Percentiles rank a stretch among this genome's conserved stretches.
phyloP scores from a whole-genome alignment of 2,888 invertebrate species.

The Nomada ferruginata region DNA sequence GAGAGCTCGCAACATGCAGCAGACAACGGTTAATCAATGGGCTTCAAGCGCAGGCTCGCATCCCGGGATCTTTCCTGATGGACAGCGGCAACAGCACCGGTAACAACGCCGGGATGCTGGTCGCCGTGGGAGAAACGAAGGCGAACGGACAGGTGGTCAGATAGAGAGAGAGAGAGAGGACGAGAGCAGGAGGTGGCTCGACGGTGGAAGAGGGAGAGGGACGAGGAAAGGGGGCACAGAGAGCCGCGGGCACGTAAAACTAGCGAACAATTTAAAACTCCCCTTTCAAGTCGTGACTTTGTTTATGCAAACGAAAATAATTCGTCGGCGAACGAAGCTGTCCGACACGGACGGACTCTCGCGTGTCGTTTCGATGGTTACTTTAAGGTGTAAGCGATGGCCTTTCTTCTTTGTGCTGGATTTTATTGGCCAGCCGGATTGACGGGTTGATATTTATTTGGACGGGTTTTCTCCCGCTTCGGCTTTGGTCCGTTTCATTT shows the following conservation, averaged over 20 bases:
- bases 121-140: slow-evolving; percentile 20
- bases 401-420: slow-evolving; percentile 1
- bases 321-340: slow-evolving; percentile 60
- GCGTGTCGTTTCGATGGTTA: neutral
- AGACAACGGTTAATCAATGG: slow-evolving; percentile 83
- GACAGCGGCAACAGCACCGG: slow-evolving; percentile 77
- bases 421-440: too few species aligned
- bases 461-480: too few species aligned
- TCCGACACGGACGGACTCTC: slow-evolving; percentile 2
- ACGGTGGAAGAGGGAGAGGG: neutral
- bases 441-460: too few species aligned
- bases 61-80: slow-evolving; percentile 80
- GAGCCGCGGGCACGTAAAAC: slow-evolving; percentile 77
- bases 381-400: neutral
- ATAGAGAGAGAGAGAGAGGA: slow-evolving; percentile 18
- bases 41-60: slow-evolving; percentile 81
- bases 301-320: slow-evolving; percentile 81
- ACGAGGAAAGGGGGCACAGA: slow-evolving; percentile 36
- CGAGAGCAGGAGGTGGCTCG: slow-evolving; percentile 21
- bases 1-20: slow-evolving; percentile 71
- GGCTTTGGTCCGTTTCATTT: too few species aligned
- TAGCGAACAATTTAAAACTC: slow-evolving; percentile 81
- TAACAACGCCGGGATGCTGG: slow-evolving; percentile 53
- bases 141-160: slow-evolving; percentile 1
- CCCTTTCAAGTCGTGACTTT: slow-evolving; percentile 82